A percentile compares a stretch with the other conserved stretches of the same genome.
These are phyloP conservation scores for Procavia capensis DNA, from an alignment of 2,113 vertebrate species.

Conservation along the genomic window DNA sequence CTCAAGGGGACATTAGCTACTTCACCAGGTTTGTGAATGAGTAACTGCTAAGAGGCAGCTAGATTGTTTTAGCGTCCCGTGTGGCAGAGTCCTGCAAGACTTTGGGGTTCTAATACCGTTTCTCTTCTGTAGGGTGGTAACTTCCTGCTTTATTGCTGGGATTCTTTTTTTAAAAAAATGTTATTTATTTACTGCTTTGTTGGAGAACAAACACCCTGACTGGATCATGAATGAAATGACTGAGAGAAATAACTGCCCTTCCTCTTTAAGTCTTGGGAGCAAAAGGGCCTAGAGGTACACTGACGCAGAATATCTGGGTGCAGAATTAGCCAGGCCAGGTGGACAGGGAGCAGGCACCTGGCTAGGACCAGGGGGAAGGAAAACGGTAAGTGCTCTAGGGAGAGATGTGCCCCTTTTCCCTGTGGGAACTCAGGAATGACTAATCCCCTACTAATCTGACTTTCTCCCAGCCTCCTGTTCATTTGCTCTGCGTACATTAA, in stretches of 20 bases:
- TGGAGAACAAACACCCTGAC: neutral
- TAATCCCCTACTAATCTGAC: conserved; percentile 68
- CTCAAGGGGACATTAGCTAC: neutral
- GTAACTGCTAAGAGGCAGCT: conserved; percentile 10
- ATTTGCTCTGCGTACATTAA: conserved; percentile 79
- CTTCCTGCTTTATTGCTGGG: conserved; percentile 6
- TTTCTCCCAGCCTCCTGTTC: conserved; percentile 72
- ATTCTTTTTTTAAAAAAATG: neutral
- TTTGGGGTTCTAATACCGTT: neutral
- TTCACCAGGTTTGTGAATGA: conserved; percentile 25
- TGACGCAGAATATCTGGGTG: neutral
- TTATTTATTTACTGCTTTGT: conserved; percentile 20
- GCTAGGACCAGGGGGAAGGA: conserved; percentile 34
- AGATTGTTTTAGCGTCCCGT: neutral
- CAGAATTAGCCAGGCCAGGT: conserved; percentile 59
- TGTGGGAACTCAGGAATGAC: conserved; percentile 58
- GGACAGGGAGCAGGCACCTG: neutral
- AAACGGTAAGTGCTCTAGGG: conserved; percentile 13
- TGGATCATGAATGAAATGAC: neutral
- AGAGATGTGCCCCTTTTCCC: neutral
- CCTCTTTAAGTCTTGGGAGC: conserved; percentile 23
- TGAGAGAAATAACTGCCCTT: conserved; percentile 13
- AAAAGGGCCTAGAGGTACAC: neutral
- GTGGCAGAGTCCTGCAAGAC: neutral
- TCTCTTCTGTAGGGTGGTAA: neutral